Percentiles rank a stretch among this genome's conserved stretches.
Evolutionary conservation across 2,888 invertebrate genomes (phyloP).

Genomic region (Allophyes oxyacanthae): DNA sequence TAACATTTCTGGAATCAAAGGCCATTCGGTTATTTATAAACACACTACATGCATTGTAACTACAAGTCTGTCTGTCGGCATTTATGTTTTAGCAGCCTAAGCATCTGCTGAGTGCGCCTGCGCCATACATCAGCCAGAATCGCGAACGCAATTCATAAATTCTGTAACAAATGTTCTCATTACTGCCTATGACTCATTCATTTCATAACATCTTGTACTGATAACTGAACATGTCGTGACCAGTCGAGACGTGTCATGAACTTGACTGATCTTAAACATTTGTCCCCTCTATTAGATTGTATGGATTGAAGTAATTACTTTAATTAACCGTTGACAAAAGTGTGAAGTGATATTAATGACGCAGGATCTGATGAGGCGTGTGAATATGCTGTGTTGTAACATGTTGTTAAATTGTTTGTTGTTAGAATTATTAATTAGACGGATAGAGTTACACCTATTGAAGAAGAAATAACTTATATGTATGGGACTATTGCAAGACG

Average conservation of each 20-base stretch:
- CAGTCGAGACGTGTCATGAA: constrained; percentile 81
- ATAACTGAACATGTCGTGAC: constrained; percentile 85
- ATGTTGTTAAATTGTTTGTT: constrained; percentile 23
- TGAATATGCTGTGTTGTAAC: constrained; percentile 51
- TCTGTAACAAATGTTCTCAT: constrained; percentile 71
- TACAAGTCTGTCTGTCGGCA: background rate
- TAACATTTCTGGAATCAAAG: constrained; percentile 3
- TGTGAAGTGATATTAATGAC: constrained; percentile 63
- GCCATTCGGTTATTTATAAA: constrained; percentile 5
- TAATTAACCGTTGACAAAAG: constrained; percentile 71
- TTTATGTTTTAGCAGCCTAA: constrained; percentile 5
- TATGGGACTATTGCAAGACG: too few species aligned
- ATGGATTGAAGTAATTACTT: constrained; percentile 76
- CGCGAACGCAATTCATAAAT: constrained; percentile 70
- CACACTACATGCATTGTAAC: constrained; percentile 14
- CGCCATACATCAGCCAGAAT: constrained; percentile 39
- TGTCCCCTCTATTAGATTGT: constrained; percentile 73
- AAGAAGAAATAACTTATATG: background rate
- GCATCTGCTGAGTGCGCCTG: constrained; percentile 20
- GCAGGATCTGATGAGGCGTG: constrained; percentile 59
- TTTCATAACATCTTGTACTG: constrained; percentile 76
- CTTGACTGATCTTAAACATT: constrained; percentile 81
- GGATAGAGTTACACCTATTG: constrained; percentile 9
- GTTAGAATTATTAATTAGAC: constrained; percentile 20
- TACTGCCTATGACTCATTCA: constrained; percentile 75